Base-by-base conservation (phyloP, 2,888 invertebrate species). In the Drosophila emarginata region DNA sequence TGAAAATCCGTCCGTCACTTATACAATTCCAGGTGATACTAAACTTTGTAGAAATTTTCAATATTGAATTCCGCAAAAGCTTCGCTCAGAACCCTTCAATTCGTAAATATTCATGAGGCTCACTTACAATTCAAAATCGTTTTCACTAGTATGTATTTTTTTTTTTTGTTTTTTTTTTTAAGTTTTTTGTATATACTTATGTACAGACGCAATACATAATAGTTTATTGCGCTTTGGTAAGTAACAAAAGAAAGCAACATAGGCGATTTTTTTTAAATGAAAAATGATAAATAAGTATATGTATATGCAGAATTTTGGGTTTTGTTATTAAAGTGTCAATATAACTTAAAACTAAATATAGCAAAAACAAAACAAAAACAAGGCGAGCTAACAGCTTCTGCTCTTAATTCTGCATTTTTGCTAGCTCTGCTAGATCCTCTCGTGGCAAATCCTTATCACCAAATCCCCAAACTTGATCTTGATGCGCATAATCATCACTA, bases 401-500 rank as follows among this genome's bases (percentile, higher is more conserved):
- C 23, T 4, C 32, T 80, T 91, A 92, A 66, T 91, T 91, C 51
- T 92, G 92, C 94, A 94, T 94, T 45, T 89, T 88, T 52, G 93
- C 92, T 68, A 94, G 80, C 74, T 94, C 94, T 11, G 90, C 86
- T 23, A 92, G 86, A 86, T 94, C 94, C 67, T 94, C 94, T 14
- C 89, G 74, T 1, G 92, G 91, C 45, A 94, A 93, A 79, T 94
- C 94, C 0, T 80, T 79, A 85, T 95, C 94, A 0, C 94, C 94
- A 79, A 93, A 94, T n/a, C 94, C 94, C 94, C 94, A 95, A 3
- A 94, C 92, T 65, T 90, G 89, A 69, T 91, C 86, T 61, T 88
- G 87, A 65, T 92, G 91, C 5, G 90, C 90, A 45, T 79, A 85
- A 21, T 91, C 91, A 72, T 92, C 91, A 71, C 80, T 89, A 0